Evolutionary conservation across 2,888 invertebrate genomes (phyloP), one percentile per base, ranked within the genome.

Genomic region (Drosophila niveifrons): DNA sequence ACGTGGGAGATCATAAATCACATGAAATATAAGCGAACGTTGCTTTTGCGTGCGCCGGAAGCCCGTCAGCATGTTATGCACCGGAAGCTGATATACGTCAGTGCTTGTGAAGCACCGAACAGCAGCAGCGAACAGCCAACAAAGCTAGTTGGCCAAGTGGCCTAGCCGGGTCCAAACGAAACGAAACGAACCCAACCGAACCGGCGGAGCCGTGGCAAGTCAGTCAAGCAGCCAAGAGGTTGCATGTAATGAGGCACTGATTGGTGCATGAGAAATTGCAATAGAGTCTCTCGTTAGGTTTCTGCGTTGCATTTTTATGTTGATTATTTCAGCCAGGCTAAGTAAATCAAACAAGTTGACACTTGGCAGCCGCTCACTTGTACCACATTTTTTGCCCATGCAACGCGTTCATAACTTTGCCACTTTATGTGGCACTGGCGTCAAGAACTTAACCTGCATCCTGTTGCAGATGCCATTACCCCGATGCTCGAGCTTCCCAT

Each of bases 231-330:
- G 55, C 46, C 4, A 9, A 52, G 31, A 66, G 31, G 63, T 51
- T 72, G 89, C 83, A 88, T 88, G 74, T 82, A 88, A 83, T 89
- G 88, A 89, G 88, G 83, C 88, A 83, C 89, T 83, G 89, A 83
- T 87, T 83, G 89, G 64, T 69, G 72, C 81, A 69, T 88, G 88
- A 87, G 88, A 89, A 89, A 83, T 84, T 78, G 84, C 80, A 66
- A 77, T 55, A 44, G 41, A 53, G 58, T 61, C 69, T 64, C 69
- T 36, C 36, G 75, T 62, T 68, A 56, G 62, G 57, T 50, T 58
- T 7, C n/a, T 23, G 17, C 41, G 6, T 34, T 43, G 10, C 56
- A 13, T 71, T 58, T 66, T 48, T 65, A 52, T 63, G 78, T 66
- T 79, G 82, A 79, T 88, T 88, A 81, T 56, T 79, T 85, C 52